Percentiles rank a stretch among this genome's conserved stretches.
Evolutionary conservation across 2,888 invertebrate species (phyloP).

Genomic region (Autographa pulchrina): DNA sequence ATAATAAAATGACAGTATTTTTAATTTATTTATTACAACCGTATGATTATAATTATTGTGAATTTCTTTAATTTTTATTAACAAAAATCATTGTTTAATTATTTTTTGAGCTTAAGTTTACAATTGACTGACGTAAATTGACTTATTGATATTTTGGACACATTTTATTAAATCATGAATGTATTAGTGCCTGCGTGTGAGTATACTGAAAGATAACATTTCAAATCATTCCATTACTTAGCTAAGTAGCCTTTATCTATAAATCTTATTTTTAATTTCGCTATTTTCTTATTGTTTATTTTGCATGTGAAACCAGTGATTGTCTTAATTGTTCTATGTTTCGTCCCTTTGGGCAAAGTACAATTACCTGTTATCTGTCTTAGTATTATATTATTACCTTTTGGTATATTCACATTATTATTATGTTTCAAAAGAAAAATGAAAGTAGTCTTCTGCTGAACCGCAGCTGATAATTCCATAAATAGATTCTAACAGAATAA

Average conservation of each 20-base stretch:
- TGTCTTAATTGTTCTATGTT: conserved; percentile 68
- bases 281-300: conserved; percentile 81
- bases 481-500: conserved; percentile 81
- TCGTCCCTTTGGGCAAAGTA: conserved; percentile 73
- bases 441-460: conserved; percentile 80
- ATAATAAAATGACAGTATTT: conserved; percentile 86
- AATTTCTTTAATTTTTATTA: conserved; percentile 78
- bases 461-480: conserved; percentile 84
- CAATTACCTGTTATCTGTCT: conserved; percentile 69
- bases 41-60: conserved; percentile 76
- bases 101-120: conserved; percentile 84
- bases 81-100: conserved; percentile 78
- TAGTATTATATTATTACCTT: conserved; percentile 70
- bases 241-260: conserved; percentile 71
- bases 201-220: conserved; percentile 86
- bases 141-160: conserved; percentile 79
- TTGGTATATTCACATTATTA: conserved; percentile 86
- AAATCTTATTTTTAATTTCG: conserved; percentile 76
- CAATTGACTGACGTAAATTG: conserved; percentile 85
- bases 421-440: conserved; percentile 86
- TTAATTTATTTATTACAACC: conserved; percentile 85
- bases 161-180: conserved; percentile 79
- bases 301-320: conserved; percentile 80
- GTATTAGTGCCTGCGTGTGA: conserved; percentile 81
- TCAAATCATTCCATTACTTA: conserved; percentile 87